Evolutionary conservation across 2,113 vertebrate genomes (phyloP), one percentile per base, ranked within the genome.

Genomic region (Apeltes quadracus): DNA sequence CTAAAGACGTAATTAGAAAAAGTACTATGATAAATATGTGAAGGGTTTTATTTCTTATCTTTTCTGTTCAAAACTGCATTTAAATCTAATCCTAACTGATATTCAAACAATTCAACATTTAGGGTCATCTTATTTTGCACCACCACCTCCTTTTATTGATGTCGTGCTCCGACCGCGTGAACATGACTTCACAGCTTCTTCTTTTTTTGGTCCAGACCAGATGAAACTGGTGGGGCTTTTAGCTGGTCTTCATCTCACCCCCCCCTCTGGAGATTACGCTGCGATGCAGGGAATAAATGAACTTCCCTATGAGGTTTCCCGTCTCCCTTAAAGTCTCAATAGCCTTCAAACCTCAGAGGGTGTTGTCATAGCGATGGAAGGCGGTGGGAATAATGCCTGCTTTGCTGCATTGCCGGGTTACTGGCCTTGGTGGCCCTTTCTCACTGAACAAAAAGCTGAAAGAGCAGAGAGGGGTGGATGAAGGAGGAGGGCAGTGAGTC

Each of bases 301-400:
- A 89, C 88, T 90, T 85, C 76, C 75, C 82, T 71, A 65, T 83
- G 76, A 86, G 72, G 84, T 75, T 54, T 76, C 81, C 55, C 44
- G 87, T 87, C 79, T 74, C 82, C 70, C 76, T 85, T 76, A 64
- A 81, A 75, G 79, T 81, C 78, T 87, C 84, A 87, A 76, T 80
- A 69, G 84, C 85, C 51, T 83, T 84, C 82, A 82, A 80, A 71
- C 75, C 88, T 87, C 78, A 85, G 87, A 90, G 82, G 85, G 81
- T 90, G 91, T 91, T 90, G 90, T 88, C 91, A 92, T 92, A 89
- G 90, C 72, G 83, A 90, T 89, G 89, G 79, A 73, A 84, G 82
- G 78, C 79, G 72, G 79, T 80, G 84, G 86, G 85, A 89, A 84
- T 88, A 89, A 91, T 88, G 86, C 27, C 76, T 82, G 76, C 87